These are phyloP conservation scores for Dasyornis broadbenti DNA, from an alignment of 2,113 vertebrate genomes.

Conservation along the genomic window DNA sequence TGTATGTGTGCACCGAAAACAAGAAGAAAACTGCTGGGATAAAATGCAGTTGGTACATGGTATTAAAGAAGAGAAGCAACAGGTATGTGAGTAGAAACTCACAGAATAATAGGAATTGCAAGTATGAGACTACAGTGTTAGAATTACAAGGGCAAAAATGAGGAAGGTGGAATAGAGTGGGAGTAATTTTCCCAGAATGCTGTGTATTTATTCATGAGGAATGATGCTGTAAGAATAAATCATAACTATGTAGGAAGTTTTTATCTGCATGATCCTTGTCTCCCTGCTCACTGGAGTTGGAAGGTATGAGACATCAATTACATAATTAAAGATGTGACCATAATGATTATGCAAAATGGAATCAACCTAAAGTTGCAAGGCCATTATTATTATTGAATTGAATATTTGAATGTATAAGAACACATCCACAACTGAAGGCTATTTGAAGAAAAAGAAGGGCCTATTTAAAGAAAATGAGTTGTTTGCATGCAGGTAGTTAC, in stretches of 20 bases:
- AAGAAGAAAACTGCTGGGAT: neutral
- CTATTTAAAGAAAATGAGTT: neutral
- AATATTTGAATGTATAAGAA: neutral
- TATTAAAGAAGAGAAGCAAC: neutral
- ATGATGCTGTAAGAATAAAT: conserved; percentile 8
- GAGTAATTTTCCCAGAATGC: conserved; percentile 29
- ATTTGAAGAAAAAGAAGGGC: neutral
- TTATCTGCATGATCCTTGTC: neutral
- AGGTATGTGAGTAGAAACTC: neutral
- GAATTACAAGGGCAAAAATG: neutral
- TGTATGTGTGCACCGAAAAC: neutral
- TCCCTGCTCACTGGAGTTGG: neutral
- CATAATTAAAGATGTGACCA: neutral
- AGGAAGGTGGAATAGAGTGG: conserved; percentile 4
- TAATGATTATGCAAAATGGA: neutral
- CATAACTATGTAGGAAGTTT: neutral
- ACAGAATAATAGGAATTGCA: neutral
- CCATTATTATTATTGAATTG: neutral
- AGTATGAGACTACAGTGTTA: neutral
- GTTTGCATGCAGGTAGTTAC: neutral
- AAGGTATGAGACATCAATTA: neutral
- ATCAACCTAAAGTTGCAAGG: neutral
- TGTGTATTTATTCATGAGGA: conserved; percentile 23
- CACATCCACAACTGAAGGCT: neutral
- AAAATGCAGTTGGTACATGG: neutral